Conservation (phyloP, 2,113 vertebrate genomes). For the Cervus canadensis region DNA sequence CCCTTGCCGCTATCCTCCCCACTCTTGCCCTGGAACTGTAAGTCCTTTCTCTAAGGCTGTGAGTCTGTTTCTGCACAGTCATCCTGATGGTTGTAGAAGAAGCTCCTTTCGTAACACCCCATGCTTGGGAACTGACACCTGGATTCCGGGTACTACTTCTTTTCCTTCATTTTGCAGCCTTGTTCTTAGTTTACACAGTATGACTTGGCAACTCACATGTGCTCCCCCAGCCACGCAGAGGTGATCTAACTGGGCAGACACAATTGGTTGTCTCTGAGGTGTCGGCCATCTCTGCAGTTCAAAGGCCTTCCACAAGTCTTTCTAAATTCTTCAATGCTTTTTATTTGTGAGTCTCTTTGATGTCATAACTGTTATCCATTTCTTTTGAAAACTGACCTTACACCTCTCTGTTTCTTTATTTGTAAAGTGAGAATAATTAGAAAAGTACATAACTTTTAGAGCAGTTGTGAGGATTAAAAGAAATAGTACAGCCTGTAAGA, state of each 20-base stretch:
- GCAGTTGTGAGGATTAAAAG: background rate
- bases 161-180: background rate
- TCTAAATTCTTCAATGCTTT: background rate
- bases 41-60: background rate
- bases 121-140: background rate
- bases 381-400: background rate
- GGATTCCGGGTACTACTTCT: background rate
- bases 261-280: background rate
- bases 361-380: background rate
- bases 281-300: background rate
- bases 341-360: background rate
- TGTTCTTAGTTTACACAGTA: accelerated
- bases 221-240: background rate
- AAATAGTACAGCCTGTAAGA: background rate
- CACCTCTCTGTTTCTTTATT: background rate
- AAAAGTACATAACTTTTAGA: background rate
- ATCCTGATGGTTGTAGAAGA: background rate
- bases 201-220: background rate
- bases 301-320: background rate
- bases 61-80: background rate
- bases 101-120: background rate
- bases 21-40: background rate
- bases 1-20: background rate
- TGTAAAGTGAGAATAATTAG: background rate
- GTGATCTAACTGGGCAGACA: background rate